These are phyloP conservation scores for Baronia brevicornis DNA, from an alignment of 2,888 invertebrate species.

Conservation along the genomic window DNA sequence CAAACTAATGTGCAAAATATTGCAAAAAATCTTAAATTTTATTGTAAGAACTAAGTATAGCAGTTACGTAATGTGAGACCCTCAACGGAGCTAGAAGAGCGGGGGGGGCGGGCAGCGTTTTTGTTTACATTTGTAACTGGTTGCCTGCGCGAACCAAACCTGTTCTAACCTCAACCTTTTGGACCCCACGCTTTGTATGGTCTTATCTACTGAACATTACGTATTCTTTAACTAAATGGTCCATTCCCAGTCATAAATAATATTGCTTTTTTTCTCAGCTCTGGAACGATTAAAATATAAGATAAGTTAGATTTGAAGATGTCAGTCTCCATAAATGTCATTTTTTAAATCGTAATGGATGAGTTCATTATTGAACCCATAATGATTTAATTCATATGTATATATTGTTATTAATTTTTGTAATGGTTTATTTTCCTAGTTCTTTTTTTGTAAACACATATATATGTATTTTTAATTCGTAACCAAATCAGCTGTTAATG, in stretches of 20 bases:
- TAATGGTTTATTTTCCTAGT: too few species aligned
- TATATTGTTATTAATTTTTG: too few species aligned
- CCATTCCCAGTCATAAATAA: slow-evolving; percentile 3
- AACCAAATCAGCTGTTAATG: too few species aligned
- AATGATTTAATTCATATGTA: too few species aligned
- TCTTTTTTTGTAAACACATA: too few species aligned
- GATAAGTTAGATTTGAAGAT: neutral
- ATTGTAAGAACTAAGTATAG: slow-evolving; percentile 12
- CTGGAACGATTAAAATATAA: neutral
- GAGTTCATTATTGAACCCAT: too few species aligned
- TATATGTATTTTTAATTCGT: too few species aligned
- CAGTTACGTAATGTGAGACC: slow-evolving; percentile 17
- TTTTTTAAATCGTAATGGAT: too few species aligned
- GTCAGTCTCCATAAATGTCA: too few species aligned
- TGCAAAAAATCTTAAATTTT: neutral
- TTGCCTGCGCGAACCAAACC: slow-evolving; percentile 43
- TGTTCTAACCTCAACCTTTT: slow-evolving; percentile 30
- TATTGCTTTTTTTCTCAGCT: neutral
- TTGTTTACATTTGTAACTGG: slow-evolving; percentile 59
- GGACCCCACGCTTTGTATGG: slow-evolving; percentile 17
- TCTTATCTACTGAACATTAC: slow-evolving; percentile 15
- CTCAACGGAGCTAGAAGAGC: slow-evolving; percentile 15
- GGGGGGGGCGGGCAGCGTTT: slow-evolving; percentile 30
- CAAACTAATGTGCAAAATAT: neutral
- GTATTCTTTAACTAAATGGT: slow-evolving; percentile 17